Conservation (phyloP, 1,140 invertebrate species). For the roundworm (Caenorhabditis elegans) region WBcel235 BX284606.5:4061501-4062000, state of each 20-base stretch:
- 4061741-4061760: no score
- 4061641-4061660: not conserved
- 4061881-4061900: not conserved
- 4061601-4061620: not conserved
- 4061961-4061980: not conserved
- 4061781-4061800: slow-evolving; percentile 17
- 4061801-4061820: slow-evolving; percentile 25
- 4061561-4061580: slow-evolving; percentile 20
- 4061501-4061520: slow-evolving; percentile 31
- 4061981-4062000: not conserved
- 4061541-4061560: slow-evolving; percentile 11
- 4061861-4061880: slow-evolving; percentile 3
- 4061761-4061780: slow-evolving; percentile 22
- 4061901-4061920: no score
- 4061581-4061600: slow-evolving; percentile 30
- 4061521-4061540: slow-evolving; percentile 19
- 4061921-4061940: no score
- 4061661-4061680: not conserved
- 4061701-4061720: not conserved
- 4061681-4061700: no score
- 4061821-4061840: slow-evolving; percentile 22
- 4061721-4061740: no score
- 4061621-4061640: not conserved
- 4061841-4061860: slow-evolving; percentile 29
- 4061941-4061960: not conserved